Evolutionary conservation across 2,113 vertebrate species (phyloP).

Genomic region (Cinclus cinclus): DNA sequence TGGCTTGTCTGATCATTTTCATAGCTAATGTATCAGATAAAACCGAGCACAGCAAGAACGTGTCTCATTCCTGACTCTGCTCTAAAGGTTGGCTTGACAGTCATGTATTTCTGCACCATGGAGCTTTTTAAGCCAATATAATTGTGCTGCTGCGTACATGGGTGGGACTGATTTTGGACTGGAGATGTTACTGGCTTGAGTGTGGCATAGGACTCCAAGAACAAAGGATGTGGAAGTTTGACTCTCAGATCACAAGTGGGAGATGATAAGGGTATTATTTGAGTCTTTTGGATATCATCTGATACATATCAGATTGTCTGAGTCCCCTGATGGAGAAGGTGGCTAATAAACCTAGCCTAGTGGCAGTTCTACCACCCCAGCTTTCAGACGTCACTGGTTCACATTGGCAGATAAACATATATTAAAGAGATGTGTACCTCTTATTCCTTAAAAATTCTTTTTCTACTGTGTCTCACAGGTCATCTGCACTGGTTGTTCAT

Average conservation of each 20-base stretch:
- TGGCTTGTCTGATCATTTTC: slow-evolving; percentile 27
- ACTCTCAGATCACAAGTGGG: not conserved
- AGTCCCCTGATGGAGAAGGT: not conserved
- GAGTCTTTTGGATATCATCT: not conserved
- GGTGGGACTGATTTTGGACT: not conserved
- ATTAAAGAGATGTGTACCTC: not conserved
- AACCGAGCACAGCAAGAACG: not conserved
- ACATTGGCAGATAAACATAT: not conserved
- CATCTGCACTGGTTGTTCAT: not conserved
- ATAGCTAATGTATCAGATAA: slow-evolving; percentile 48
- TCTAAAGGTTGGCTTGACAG: not conserved
- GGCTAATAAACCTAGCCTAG: not conserved
- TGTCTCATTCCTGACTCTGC: not conserved
- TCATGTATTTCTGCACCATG: not conserved
- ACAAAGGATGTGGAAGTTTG: not conserved
- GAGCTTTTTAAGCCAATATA: not conserved
- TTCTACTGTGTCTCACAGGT: not conserved
- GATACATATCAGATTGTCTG: not conserved
- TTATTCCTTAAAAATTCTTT: not conserved
- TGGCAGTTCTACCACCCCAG: not conserved
- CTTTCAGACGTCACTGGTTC: not conserved
- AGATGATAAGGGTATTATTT: not conserved
- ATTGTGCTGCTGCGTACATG: not conserved
- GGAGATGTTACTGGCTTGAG: not conserved
- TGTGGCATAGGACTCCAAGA: not conserved